phyloP scores from a whole-genome alignment of 2,113 vertebrate genomes.

The Podiceps cristatus region DNA sequence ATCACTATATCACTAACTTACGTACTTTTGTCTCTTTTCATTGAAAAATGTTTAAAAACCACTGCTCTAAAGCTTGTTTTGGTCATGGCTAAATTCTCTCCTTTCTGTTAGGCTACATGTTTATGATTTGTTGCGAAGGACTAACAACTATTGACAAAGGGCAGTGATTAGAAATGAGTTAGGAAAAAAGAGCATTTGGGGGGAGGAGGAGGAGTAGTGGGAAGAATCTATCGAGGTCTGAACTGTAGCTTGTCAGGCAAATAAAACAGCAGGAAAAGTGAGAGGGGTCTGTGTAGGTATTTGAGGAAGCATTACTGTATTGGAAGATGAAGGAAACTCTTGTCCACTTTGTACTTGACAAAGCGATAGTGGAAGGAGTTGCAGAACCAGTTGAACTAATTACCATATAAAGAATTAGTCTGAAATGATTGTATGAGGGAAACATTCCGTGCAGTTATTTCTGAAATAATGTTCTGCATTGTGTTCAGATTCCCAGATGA shows the following conservation, averaged over 20 bases:
- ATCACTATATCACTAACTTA: background rate
- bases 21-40: background rate
- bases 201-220: background rate
- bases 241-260: background rate
- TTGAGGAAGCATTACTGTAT: background rate
- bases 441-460: background rate
- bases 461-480: background rate
- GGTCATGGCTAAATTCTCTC: background rate
- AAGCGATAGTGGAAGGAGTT: background rate
- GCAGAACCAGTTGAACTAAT: background rate
- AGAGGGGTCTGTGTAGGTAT: background rate
- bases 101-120: background rate
- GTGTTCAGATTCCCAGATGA: background rate
- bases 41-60: background rate
- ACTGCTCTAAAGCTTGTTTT: background rate
- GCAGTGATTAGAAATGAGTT: background rate
- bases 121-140: background rate
- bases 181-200: background rate
- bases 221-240: background rate
- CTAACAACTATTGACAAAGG: background rate
- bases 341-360: background rate
- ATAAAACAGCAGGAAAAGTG: background rate
- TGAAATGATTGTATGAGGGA: background rate
- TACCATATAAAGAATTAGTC: background rate
- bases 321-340: background rate